Evolutionary conservation across 2,797 vertebrate species (phyloP).

Genomic region (Anisognathus igniventris): DNA sequence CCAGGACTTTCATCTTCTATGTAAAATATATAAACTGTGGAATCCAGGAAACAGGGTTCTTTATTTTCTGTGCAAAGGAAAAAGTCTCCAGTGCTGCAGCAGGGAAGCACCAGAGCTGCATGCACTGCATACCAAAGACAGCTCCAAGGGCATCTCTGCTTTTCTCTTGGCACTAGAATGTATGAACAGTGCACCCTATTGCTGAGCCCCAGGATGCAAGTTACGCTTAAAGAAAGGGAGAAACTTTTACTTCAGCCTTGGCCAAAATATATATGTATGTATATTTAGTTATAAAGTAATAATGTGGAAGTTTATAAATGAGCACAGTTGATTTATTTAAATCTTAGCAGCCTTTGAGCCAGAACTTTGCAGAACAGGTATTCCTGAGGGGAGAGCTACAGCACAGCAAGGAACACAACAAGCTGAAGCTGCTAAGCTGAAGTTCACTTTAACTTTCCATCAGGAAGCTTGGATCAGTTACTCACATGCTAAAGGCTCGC

Average conservation of each 20-base stretch:
- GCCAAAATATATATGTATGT: neutral
- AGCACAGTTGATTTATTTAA: neutral
- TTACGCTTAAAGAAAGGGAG: neutral
- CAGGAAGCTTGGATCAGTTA: slow-evolving; percentile 5
- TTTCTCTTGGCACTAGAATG: neutral
- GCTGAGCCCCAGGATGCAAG: neutral
- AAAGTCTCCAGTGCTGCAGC: neutral
- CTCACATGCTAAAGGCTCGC: neutral
- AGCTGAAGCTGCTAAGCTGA: neutral
- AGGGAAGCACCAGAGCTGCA: neutral
- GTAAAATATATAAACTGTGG: slow-evolving; percentile 5
- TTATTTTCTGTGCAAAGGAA: neutral
- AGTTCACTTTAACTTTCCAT: slow-evolving; percentile 24
- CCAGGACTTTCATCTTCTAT: slow-evolving; percentile 13
- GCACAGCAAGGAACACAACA: neutral
- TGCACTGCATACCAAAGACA: neutral
- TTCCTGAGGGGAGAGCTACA: neutral
- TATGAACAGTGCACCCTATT: neutral
- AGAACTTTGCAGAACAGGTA: neutral
- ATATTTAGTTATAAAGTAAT: neutral
- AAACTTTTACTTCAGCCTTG: neutral
- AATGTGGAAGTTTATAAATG: neutral
- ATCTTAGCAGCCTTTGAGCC: neutral
- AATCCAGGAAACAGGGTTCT: neutral
- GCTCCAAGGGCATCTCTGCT: neutral